Conservation (phyloP, 2,888 invertebrate species). For the Hoplodrina ambigua region DNA sequence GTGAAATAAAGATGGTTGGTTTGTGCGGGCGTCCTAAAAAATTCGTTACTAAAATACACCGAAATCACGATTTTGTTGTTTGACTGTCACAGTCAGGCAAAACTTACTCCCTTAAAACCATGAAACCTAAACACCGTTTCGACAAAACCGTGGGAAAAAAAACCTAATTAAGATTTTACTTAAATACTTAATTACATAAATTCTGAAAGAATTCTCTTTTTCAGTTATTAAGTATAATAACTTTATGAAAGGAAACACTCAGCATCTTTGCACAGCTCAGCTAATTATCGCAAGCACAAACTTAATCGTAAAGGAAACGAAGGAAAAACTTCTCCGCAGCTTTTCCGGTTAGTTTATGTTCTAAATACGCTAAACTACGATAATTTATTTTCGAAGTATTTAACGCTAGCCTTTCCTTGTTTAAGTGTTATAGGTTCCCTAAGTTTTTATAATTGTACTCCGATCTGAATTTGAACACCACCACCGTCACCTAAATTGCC, state of each 20-base stretch:
- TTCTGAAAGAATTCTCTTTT: too few species aligned
- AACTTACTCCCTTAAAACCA: background rate
- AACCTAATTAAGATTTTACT: too few species aligned
- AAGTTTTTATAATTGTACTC: too few species aligned
- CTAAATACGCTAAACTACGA: slow-evolving; percentile 41
- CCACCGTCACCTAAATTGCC: too few species aligned
- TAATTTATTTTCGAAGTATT: slow-evolving; percentile 44
- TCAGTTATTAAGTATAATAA: too few species aligned
- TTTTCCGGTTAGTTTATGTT: slow-evolving; percentile 23
- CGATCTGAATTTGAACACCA: too few species aligned
- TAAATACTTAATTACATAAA: background rate
- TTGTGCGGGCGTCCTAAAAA: background rate
- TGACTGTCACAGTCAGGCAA: background rate
- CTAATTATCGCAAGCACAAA: slow-evolving; percentile 37
- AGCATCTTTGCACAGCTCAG: slow-evolving; percentile 11
- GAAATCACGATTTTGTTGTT: background rate
- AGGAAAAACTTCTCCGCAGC: slow-evolving; percentile 29
- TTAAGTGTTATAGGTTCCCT: too few species aligned
- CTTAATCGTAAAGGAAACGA: slow-evolving; percentile 15
- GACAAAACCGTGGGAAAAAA: background rate
- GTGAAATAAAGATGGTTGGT: too few species aligned
- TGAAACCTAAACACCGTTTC: background rate
- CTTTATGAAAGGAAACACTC: slow-evolving; percentile 10
- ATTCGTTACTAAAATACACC: background rate
- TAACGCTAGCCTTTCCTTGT: too few species aligned